phyloP scores from a whole-genome alignment of 2,797 vertebrate genomes.

The Macropodus opercularis region DNA sequence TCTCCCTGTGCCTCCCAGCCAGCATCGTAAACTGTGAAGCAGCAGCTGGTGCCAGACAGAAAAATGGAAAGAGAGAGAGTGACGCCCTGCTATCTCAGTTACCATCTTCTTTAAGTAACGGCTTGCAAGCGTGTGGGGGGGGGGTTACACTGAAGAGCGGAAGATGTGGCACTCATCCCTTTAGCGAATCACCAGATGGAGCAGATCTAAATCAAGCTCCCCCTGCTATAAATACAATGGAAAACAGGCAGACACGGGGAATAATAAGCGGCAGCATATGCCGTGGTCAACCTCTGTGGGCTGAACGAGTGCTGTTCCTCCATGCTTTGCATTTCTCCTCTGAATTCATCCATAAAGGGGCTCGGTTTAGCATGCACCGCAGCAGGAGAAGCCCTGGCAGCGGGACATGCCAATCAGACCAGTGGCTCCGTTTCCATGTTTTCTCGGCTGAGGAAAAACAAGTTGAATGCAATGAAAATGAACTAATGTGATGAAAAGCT shows the following conservation, averaged over 20 bases:
- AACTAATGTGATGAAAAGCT: conserved; percentile 39
- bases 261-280: conserved; percentile 68
- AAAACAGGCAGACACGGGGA: conserved; percentile 64
- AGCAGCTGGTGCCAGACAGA: conserved; percentile 68
- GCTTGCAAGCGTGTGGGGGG: conserved; percentile 42
- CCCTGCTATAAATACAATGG: conserved; percentile 76
- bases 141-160: conserved; percentile 35
- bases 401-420: conserved; percentile 56
- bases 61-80: conserved; percentile 34
- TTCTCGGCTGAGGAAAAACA: conserved; percentile 38
- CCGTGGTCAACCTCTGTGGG: conserved; percentile 70
- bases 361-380: conserved; percentile 66
- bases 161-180: conserved; percentile 62
- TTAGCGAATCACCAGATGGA: conserved; percentile 75
- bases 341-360: conserved; percentile 72
- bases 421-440: conserved; percentile 40
- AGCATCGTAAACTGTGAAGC: conserved; percentile 67
- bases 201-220: conserved; percentile 75
- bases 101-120: conserved; percentile 73
- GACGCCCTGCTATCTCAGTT: conserved; percentile 61
- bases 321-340: conserved; percentile 71
- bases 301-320: conserved; percentile 52
- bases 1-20: conserved; percentile 33
- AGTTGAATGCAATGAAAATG: conserved; percentile 43
- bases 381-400: conserved; percentile 50